Percentiles rank a stretch among this genome's conserved stretches.
Evolutionary conservation across 2,113 vertebrate species (phyloP).

Genomic region (Macroglossus sobrinus): DNA sequence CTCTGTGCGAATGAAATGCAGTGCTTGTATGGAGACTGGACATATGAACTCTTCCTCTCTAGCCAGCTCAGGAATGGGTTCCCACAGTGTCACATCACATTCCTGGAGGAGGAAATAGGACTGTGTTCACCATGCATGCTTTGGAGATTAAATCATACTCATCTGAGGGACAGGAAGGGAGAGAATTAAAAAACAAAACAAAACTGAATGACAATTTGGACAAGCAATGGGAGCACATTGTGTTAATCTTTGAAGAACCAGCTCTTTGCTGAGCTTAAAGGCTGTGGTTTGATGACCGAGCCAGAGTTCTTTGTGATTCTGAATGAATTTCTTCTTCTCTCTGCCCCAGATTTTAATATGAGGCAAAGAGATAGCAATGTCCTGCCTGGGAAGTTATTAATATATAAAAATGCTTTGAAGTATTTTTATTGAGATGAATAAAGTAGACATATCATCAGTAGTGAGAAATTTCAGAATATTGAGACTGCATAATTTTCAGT

Average conservation of each 20-base stretch:
- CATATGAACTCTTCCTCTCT: background rate
- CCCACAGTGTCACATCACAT: background rate
- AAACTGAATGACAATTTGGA: conserved; percentile 24
- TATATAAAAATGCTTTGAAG: conserved; percentile 35
- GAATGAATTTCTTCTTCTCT: conserved; percentile 31
- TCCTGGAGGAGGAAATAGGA: conserved; percentile 36
- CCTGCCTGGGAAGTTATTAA: conserved; percentile 34
- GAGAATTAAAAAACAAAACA: background rate
- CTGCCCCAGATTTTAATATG: background rate
- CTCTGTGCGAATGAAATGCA: conserved; percentile 32
- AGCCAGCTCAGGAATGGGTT: background rate
- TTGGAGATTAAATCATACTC: conserved; percentile 56
- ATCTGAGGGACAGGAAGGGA: conserved; percentile 35
- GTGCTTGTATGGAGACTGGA: background rate
- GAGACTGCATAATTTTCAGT: background rate
- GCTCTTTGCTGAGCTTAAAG: background rate
- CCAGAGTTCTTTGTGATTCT: background rate
- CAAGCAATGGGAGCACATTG: background rate
- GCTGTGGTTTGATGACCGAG: background rate
- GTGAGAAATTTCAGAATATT: background rate
- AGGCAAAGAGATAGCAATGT: background rate
- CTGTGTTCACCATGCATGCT: conserved; percentile 52
- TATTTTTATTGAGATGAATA: background rate
- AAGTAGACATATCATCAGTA: background rate
- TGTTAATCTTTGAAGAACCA: conserved; percentile 23